Base-by-base conservation (phyloP, 2,888 invertebrate genomes). In the Zygothrica quintamaculata region DNA sequence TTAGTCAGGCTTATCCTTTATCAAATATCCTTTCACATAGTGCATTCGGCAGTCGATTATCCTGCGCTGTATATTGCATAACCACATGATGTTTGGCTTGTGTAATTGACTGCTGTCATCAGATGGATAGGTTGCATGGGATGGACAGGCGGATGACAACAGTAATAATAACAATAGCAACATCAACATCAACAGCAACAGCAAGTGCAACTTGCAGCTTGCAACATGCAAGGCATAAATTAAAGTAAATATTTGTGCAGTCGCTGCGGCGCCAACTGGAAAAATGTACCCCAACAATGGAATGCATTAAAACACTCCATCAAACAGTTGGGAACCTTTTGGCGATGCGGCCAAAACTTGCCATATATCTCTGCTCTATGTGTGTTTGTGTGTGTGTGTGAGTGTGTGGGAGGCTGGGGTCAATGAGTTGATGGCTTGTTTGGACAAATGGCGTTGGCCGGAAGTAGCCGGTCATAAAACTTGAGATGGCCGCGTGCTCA, bases 401-500 rank as follows among this genome's bases (percentile, higher is more conserved):
- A n/a, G n/a, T n/a, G n/a, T n/a, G n/a, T 36, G 61, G 37, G 29
- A 42, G 42, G 11, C 7, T 16, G 31, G 16, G 15, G 31, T 46
- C 8, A 39, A 37, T 7, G 56, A 9, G 6, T 2, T 0, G 7
- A 16, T n/a, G 7, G 9, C 9, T 7, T 22, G 47, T 7, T 33
- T 18, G 15, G 65, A 64, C 71, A 61, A 67, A 79, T 84, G 87
- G 70, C 82, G 69, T 66, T 81, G 74, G 34, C 85, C 87, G 87
- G 86, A 87, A 85, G 87, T 84, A 69, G 87, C 86, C 64, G 86
- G 78, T 78, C 85, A 87, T 87, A 88, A 87, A 87, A 87, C 80
- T 87, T 71, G 74, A 88, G 78, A 85, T 82, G 82, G 67, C 73
- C 82, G 70, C 18, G 18, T n/a, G n/a, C 70, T 76, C 62, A 77